Conservation (phyloP, 2,888 invertebrate species). For the Pandemis cinnamomeana region DNA sequence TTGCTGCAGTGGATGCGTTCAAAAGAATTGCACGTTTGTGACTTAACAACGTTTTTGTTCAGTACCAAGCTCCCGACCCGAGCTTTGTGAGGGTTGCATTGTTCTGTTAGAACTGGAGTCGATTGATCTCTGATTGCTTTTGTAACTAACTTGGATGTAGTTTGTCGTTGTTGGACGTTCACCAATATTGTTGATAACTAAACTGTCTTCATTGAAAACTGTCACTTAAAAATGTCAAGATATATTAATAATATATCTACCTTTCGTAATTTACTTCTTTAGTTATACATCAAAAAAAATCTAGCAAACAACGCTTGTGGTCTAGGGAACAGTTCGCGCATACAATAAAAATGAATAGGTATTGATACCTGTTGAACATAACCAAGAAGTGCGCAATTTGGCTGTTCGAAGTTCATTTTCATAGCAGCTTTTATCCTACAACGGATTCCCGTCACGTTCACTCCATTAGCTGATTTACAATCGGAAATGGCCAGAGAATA, state of each 20-base stretch:
- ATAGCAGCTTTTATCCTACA: constrained; percentile 55
- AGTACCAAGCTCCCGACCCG: constrained; percentile 21
- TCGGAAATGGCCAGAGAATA: constrained; percentile 60
- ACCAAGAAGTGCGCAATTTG: constrained; percentile 57
- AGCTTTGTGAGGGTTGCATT: constrained; percentile 12
- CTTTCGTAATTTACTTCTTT: no score
- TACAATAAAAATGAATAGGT: constrained; percentile 17
- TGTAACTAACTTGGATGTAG: constrained; percentile 8
- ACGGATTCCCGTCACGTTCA: constrained; percentile 64
- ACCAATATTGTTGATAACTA: neutral
- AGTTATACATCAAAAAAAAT: no score
- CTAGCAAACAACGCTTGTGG: no score
- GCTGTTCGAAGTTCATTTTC: constrained; percentile 58
- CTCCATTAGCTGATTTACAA: constrained; percentile 68
- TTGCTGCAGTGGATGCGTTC: constrained; percentile 66
- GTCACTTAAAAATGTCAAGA: neutral
- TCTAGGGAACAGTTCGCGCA: neutral
- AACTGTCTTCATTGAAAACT: neutral
- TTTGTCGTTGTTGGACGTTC: neutral
- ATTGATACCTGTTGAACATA: constrained; percentile 59
- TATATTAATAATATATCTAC: no score
- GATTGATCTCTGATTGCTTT: constrained; percentile 23
- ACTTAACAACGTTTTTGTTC: constrained; percentile 48
- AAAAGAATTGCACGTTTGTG: constrained; percentile 65
- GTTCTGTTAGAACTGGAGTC: constrained; percentile 10